Base-by-base conservation (phyloP, 2,888 invertebrate species). In the Dasysyrphus albostriatus region DNA sequence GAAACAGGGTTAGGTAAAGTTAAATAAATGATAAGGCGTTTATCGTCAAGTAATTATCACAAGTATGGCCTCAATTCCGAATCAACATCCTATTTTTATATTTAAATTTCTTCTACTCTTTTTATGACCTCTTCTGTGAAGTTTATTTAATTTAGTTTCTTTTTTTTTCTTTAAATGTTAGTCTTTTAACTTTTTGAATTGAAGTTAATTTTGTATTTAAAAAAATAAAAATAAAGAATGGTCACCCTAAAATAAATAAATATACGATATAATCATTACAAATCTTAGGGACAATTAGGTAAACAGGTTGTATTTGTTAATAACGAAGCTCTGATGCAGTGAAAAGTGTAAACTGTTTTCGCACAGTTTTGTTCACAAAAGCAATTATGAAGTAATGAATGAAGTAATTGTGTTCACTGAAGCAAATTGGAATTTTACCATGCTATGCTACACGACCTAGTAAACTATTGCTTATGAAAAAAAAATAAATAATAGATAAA, bases 271-370 rank as follows among this genome's bases (percentile, higher is more conserved):
- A 37, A 16, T 39, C 39, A 59, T 84, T 75, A 76, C 58, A 37
- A 76, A 75, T 56, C 51, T 76, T 47, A 67, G 70, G 63, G 65
- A 79, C 16, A 79, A 79, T 84, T 59, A 75, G 49, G 54, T 63
- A 65, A 79, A 74, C 74, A 51, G 82, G 72, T 82, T 76, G 56
- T 65, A 51, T 81, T 63, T 56, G 14, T 72, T 63, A 82, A 82
- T 14, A 56, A 34, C 42, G 29, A 56, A 37, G 67, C 49, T 56
- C 44, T 37, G 42, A 47, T 70, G 75, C 54, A 49, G 56, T 56
- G 56, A 76, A 82, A 77, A 72, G 39, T 77, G 77, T 58, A 67
- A 51, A 51, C 51, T 51, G 34, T 37, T 67, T 67, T 67, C 49
- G 49, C 65, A 67, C 63, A 44, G 29, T 67, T 65, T 67, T 47